These are phyloP conservation scores for Anableps anableps DNA, from an alignment of 2,797 vertebrate genomes.

Conservation along the genomic window DNA sequence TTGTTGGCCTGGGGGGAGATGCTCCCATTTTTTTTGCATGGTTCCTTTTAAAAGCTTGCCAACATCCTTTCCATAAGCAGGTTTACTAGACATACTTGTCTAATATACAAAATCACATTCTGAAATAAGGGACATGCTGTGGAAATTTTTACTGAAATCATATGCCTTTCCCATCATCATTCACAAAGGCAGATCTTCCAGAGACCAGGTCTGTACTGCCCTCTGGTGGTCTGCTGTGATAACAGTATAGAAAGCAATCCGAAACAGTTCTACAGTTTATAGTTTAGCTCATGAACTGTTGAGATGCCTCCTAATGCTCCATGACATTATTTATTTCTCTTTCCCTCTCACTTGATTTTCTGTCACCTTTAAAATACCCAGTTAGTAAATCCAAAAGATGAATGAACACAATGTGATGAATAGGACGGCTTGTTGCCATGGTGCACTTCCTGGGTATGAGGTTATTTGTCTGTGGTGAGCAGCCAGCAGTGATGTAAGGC, in stretches of 20 bases:
- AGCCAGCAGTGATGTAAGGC: conserved; percentile 61
- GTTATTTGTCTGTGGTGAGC: conserved; percentile 66
- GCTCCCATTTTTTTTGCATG: neutral
- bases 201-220: conserved; percentile 52
- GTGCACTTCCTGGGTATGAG: conserved; percentile 54
- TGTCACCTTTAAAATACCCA: conserved; percentile 19
- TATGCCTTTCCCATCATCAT: neutral
- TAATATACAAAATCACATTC: conserved; percentile 11
- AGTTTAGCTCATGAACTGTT: neutral
- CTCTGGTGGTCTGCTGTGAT: conserved; percentile 52
- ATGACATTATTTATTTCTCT: neutral
- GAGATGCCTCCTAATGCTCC: too few species aligned
- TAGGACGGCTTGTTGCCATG: conserved; percentile 46
- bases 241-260: neutral
- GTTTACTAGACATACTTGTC: neutral
- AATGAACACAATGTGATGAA: conserved; percentile 67
- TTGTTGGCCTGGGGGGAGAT: neutral
- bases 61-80: neutral
- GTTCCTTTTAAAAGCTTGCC: neutral
- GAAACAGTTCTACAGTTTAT: neutral
- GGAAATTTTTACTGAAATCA: neutral
- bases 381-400: conserved; percentile 22
- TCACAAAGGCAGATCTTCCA: conserved; percentile 1
- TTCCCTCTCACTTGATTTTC: neutral
- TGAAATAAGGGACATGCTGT: conserved; percentile 18